Evolutionary conservation across 1,140 invertebrate species (phyloP).

Genomic region (Neuroterus valhalla): DNA sequence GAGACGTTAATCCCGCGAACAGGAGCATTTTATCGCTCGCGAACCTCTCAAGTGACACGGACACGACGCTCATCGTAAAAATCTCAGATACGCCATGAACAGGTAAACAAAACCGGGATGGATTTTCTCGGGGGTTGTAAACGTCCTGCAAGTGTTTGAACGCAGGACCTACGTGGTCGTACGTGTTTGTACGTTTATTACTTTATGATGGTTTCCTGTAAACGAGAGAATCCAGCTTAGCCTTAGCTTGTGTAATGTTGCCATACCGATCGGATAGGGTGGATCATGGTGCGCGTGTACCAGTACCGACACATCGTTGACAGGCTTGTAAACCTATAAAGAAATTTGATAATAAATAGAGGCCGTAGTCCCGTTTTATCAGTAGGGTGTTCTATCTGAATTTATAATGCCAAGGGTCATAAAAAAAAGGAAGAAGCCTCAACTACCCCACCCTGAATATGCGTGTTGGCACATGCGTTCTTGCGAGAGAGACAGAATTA

Average conservation of each 20-base stretch:
- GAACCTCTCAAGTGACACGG: constrained; percentile 63
- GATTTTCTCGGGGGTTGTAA: constrained; percentile 50
- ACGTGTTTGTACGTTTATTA: constrained; percentile 52
- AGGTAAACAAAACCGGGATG: constrained; percentile 54
- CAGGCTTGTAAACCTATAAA: constrained; percentile 73
- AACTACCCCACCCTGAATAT: constrained; percentile 34
- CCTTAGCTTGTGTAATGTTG: constrained; percentile 13
- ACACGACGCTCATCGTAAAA: constrained; percentile 65
- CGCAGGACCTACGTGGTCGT: constrained; percentile 26
- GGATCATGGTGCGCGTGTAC: constrained; percentile 32
- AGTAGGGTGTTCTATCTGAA: constrained; percentile 57
- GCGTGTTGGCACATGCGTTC: constrained; percentile 3
- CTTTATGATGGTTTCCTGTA: constrained; percentile 52
- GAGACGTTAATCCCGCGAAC: constrained; percentile 69
- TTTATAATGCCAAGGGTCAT: constrained; percentile 65
- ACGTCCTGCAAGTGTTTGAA: constrained; percentile 52
- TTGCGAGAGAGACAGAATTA: constrained; percentile 8
- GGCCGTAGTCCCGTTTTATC: constrained; percentile 59
- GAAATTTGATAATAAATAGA: constrained; percentile 74
- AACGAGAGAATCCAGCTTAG: constrained; percentile 39
- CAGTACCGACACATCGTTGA: constrained; percentile 56
- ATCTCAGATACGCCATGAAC: constrained; percentile 66
- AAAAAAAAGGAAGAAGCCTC: constrained; percentile 57
- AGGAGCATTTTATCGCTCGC: constrained; percentile 69
- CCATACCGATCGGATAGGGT: neutral